Evolutionary conservation across 2,797 vertebrate species (phyloP), one percentile per base, ranked within the genome.

Genomic region (Characodon lateralis): DNA sequence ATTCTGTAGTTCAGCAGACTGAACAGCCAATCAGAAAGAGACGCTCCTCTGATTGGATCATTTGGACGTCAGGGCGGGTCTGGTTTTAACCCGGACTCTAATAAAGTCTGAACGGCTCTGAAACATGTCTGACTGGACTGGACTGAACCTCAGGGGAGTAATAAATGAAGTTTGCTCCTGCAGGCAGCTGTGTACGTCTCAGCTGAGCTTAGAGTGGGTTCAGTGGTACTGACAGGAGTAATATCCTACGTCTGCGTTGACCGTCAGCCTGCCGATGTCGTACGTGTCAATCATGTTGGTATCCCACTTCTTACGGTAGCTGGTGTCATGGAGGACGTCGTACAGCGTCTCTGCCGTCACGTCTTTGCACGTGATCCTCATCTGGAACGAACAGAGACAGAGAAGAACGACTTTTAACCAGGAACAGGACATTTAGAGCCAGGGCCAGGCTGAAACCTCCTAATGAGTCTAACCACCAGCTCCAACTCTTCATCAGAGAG

Each of bases 241-340:
- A 84, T 97, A 97, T 76, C 96, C 97, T 1, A 97, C 95, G 4
- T 97, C 96, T 0, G 96, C 92, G 6, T 98, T 98, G 74, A 94
- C 96, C 0, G 95, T 96, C 87, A 97, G 95, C 35, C 94, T 88
- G 20, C 96, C 97, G 7, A 97, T 97, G 91, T 98, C 97, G 0
- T 95, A 95, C 16, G 96, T 97, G 87, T 97, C 96, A 0, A 97
- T 96, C 96, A 98, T 96, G 91, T 97, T 96, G 0, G 92, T 88
- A 92, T 97, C 96, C 96, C 96, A 96, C 83, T 97, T 96, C 88
- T 83, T 96, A 59, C 96, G 94, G 90, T 96, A 96, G 89, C 83
- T 91, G 66, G 94, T 96, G 93, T 97, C 96, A 0, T 96, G 96
- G 80, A 96, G 94, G 78, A 96, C 95, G 0, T 98, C 96, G 0